Evolutionary conservation across 2,888 invertebrate genomes (phyloP), one percentile per base, ranked within the genome.

Genomic region (Tetragonula carbonaria): DNA sequence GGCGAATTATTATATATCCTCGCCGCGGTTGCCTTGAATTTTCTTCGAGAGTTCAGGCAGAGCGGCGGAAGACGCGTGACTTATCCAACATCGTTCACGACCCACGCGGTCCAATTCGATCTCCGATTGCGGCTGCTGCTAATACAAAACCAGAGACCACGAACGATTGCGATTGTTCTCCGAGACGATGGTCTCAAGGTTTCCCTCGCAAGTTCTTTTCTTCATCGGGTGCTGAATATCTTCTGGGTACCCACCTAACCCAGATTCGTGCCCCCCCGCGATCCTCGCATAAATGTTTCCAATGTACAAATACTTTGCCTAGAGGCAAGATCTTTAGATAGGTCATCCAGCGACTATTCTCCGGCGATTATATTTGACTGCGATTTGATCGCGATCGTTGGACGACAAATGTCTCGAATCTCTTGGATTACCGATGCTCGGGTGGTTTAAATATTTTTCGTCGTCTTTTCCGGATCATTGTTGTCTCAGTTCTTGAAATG

Each of bases 181-280:
- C 13, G 74, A 45, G 45, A 55, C 23, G 55, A 75, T 45, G 23
- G 74, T 75, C 66, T 45, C 55, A 67, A 75, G 74, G 66, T 74
- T 74, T 23, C 5, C 33, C 66, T 38, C 18, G 18, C 38, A 66
- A 66, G 23, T 75, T 67, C 74, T 75, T 66, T 67, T 45, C 57
- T n/a, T 3, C 33, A 13, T 16, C 8, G 2, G 13, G 3, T 21
- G 65, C 14, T 66, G 65, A 14, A 55, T 38, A 21, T 66, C 66
- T 74, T 66, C 23, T 28, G 28, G 74, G 55, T 28, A 53, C 6
- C 74, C 23, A 74, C 74, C 65, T 74, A 74, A 74, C 74, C 74
- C 53, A 74, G 74, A 74, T 74, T 74, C 74, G 3, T 13, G 18
- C 21, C 11, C 53, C 59, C 23, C 16, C 6, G 18, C 28, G 38